These are phyloP conservation scores for Chrysopa pallens DNA, from an alignment of 1,140 invertebrate genomes.

Conservation along the genomic window DNA sequence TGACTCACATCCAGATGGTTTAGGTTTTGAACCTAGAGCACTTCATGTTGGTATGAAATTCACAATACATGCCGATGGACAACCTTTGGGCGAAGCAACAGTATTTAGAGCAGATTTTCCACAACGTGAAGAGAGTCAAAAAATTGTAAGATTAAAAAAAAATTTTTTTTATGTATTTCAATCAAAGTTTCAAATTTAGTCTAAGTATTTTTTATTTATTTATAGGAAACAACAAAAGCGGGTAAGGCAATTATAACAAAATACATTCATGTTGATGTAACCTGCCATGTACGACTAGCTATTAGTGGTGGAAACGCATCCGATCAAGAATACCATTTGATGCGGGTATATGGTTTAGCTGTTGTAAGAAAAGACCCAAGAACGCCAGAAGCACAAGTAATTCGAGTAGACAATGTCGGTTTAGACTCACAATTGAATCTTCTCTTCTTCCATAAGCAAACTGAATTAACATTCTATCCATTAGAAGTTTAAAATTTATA, in stretches of 20 bases:
- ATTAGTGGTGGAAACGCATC: constrained; percentile 32
- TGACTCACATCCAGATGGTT: constrained; percentile 54
- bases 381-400: constrained; percentile 26
- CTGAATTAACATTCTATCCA: constrained; percentile 40
- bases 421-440: constrained; percentile 44
- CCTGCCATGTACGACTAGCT: constrained; percentile 38
- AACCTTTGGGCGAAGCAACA: constrained; percentile 35
- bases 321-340: constrained; percentile 32
- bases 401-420: constrained; percentile 42
- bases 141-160: constrained; percentile 23
- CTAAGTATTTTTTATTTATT: constrained; percentile 7
- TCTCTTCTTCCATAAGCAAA: constrained; percentile 37
- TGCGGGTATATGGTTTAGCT: constrained; percentile 44
- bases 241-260: constrained; percentile 35
- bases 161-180: constrained; percentile 5
- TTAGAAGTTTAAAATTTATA: constrained; percentile 2
- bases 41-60: constrained; percentile 45
- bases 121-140: constrained; percentile 38
- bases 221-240: constrained; percentile 19
- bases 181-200: constrained; percentile 5
- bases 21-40: constrained; percentile 47
- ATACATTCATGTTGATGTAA: constrained; percentile 42
- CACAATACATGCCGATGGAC: constrained; percentile 33
- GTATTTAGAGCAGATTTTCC: constrained; percentile 43
- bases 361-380: constrained; percentile 36